phyloP scores from a whole-genome alignment of 2,797 vertebrate genomes.

The Paramormyrops hopkinsi region DNA sequence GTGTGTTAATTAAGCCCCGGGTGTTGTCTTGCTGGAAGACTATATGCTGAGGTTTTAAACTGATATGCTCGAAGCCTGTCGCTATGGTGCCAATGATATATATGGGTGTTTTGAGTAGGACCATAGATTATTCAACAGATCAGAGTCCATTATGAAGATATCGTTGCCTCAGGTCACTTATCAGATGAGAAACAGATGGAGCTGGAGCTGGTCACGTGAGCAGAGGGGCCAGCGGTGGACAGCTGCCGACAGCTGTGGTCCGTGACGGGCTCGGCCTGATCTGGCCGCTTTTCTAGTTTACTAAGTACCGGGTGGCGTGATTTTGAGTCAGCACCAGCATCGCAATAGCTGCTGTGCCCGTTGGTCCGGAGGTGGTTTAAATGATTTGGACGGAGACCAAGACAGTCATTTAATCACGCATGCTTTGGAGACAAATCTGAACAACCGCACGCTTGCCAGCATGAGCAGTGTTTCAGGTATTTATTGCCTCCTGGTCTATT shows the following conservation, averaged over 20 bases:
- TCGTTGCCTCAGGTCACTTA: not conserved
- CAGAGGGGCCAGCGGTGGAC: not conserved
- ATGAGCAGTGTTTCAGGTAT: not conserved
- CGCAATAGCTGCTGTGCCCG: not conserved
- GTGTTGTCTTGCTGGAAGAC: not conserved
- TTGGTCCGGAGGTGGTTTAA: constrained; percentile 1
- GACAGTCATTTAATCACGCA: not conserved
- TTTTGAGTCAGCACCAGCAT: not conserved
- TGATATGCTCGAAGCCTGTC: not conserved
- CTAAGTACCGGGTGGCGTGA: not conserved
- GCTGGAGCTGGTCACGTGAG: not conserved
- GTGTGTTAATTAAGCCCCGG: not conserved
- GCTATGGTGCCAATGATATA: not conserved
- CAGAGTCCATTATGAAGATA: not conserved
- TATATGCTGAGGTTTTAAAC: not conserved
- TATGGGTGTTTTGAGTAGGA: not conserved
- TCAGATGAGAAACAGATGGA: not conserved
- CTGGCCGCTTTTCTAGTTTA: not conserved
- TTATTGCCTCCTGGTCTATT: not conserved
- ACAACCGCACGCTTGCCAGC: not conserved
- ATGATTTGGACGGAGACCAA: not conserved
- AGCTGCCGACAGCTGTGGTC: not conserved
- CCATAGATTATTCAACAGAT: not conserved
- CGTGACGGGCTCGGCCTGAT: not conserved
- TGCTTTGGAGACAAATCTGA: not conserved